Evolutionary conservation across 1,140 invertebrate genomes (phyloP).

Genomic region (Piezodorus guildinii): DNA sequence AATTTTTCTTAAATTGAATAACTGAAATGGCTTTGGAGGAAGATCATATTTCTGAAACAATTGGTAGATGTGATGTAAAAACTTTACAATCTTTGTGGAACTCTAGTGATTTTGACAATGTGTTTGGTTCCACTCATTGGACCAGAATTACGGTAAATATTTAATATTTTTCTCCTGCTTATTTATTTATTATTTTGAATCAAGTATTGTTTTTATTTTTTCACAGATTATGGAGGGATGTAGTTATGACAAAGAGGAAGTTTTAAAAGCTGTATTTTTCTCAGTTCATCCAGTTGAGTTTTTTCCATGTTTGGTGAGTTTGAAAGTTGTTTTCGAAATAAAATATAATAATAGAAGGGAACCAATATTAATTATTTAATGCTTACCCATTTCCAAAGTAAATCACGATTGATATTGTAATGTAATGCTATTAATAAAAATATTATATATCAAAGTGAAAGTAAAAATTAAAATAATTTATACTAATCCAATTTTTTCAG

Average conservation of each 20-base stretch:
- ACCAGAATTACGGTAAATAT: conserved; percentile 3
- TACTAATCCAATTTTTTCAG: conserved; percentile 3
- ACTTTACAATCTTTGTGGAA: conserved; percentile 1
- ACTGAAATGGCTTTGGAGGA: too few species aligned
- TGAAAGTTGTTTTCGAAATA: neutral
- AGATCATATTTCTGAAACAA: too few species aligned
- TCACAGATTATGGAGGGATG: neutral
- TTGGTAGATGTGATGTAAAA: too few species aligned
- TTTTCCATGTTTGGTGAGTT: neutral
- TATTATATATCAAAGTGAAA: too few species aligned
- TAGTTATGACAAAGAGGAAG: neutral
- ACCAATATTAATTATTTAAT: too few species aligned
- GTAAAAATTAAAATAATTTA: too few species aligned
- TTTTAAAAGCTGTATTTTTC: neutral
- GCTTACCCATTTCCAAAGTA: too few species aligned
- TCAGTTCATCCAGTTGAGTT: neutral
- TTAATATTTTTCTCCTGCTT: neutral
- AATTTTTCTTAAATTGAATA: too few species aligned
- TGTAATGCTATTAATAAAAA: too few species aligned
- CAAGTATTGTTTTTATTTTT: neutral
- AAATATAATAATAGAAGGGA: neutral
- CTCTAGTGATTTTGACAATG: neutral
- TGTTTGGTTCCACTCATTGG: neutral
- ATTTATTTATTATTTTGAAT: neutral
- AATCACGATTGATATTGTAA: too few species aligned